Conservation (phyloP, 2,888 invertebrate species). For the Steinernema scapterisci region DNA sequence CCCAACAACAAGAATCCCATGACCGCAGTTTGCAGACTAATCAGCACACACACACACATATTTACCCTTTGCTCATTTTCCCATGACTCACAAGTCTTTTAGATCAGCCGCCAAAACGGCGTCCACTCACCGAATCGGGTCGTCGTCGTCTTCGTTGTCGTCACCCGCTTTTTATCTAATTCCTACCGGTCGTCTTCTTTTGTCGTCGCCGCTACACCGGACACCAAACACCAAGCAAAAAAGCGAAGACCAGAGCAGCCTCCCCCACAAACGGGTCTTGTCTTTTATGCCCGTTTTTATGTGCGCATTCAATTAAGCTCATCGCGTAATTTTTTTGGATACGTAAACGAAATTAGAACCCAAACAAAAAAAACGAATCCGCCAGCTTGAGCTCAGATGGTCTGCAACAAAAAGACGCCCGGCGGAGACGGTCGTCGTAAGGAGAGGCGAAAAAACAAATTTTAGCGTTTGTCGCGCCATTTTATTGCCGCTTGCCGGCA, state of each 20-base stretch:
- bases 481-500: neutral
- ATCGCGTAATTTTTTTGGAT: neutral
- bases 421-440: neutral
- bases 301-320: no score
- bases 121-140: no score
- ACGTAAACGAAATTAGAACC: neutral
- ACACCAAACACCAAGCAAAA: neutral
- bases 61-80: no score
- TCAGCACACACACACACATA: no score
- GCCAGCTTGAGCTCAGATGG: neutral
- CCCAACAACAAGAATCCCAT: no score
- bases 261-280: no score
- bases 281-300: no score
- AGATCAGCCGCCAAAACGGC: neutral
- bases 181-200: neutral
- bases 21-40: no score
- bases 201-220: neutral
- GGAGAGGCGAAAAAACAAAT: constrained; percentile 18
- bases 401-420: neutral
- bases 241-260: neutral
- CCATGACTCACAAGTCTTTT: neutral
- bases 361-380: neutral
- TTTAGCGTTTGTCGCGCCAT: neutral
- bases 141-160: neutral
- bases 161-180: neutral